These are phyloP conservation scores for Sphenodon punctatus DNA, from an alignment of 2,797 vertebrate species.

Conservation along the genomic window DNA sequence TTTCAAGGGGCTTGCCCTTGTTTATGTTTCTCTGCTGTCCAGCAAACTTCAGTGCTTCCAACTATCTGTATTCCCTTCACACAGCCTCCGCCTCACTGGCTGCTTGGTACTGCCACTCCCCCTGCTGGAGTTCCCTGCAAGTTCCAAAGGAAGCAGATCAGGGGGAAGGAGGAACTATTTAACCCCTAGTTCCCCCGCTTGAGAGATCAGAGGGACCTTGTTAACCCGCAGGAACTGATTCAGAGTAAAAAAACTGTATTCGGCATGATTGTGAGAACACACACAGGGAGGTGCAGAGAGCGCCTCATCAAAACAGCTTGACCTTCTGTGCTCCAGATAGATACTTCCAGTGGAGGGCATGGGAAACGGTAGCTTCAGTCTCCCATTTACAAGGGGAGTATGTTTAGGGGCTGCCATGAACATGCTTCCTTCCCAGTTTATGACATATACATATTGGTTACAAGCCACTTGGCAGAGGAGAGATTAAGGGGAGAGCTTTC, in stretches of 20 bases:
- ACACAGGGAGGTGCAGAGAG: not conserved
- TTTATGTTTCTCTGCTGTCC: not conserved
- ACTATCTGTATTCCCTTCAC: not conserved
- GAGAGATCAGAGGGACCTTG: no score
- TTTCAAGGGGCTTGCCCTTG: not conserved
- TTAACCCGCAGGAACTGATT: constrained; percentile 19
- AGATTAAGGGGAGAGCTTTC: not conserved
- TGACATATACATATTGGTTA: not conserved
- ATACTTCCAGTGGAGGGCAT: not conserved
- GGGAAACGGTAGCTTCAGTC: not conserved
- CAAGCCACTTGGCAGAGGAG: not conserved
- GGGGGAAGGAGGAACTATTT: no score
- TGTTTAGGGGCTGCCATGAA: not conserved
- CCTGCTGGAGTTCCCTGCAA: no score
- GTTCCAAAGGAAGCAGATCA: no score
- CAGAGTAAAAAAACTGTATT: no score
- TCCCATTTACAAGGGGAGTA: not conserved
- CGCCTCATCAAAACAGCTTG: not conserved
- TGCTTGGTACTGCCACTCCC: not conserved
- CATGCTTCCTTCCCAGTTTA: not conserved
- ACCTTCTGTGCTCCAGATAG: not conserved
- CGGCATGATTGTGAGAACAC: no score
- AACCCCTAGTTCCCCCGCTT: no score
- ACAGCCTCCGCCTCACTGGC: not conserved
- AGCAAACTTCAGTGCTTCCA: not conserved